phyloP scores from a whole-genome alignment of 2,113 vertebrate genomes.

The Plectropomus leopardus region DNA sequence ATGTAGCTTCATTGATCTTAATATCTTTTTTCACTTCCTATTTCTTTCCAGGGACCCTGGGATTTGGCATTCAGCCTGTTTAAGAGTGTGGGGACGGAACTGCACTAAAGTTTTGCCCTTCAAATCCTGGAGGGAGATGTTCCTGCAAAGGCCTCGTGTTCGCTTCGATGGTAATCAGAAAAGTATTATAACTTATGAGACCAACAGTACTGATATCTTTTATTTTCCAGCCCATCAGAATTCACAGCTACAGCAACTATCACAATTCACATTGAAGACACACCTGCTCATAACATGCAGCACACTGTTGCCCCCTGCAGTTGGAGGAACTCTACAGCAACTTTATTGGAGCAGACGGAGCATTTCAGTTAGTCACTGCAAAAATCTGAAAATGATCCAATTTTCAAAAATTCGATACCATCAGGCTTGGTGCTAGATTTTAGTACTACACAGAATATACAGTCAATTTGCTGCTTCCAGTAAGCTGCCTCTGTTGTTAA shows the following conservation, averaged over 20 bases:
- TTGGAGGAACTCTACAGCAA: background rate
- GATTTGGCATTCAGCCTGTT: slow-evolving; percentile 96
- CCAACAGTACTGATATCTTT: background rate
- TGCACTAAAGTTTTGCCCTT: slow-evolving; percentile 92
- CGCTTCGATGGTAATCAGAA: slow-evolving; percentile 95
- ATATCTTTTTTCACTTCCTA: background rate
- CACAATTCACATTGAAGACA: background rate
- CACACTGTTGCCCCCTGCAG: background rate
- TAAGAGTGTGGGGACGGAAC: slow-evolving; percentile 95
- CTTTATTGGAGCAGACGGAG: background rate
- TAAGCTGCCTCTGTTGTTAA: background rate
- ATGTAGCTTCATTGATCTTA: background rate
- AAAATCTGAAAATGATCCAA: background rate
- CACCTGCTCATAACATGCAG: background rate
- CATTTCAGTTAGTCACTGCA: background rate
- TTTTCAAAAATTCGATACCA: background rate
- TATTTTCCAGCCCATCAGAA: background rate
- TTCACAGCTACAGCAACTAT: background rate
- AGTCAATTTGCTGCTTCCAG: background rate
- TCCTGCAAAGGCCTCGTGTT: slow-evolving; percentile 94
- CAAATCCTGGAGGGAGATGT: slow-evolving; percentile 97
- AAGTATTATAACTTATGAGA: background rate
- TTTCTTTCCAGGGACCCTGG: slow-evolving; percentile 92
- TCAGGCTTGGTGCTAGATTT: background rate
- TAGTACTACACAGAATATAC: background rate